A percentile compares a stretch with the other conserved stretches of the same genome.
Evolutionary conservation across 1,140 invertebrate genomes (phyloP).

Genomic region (Eulimnadia texana): DNA sequence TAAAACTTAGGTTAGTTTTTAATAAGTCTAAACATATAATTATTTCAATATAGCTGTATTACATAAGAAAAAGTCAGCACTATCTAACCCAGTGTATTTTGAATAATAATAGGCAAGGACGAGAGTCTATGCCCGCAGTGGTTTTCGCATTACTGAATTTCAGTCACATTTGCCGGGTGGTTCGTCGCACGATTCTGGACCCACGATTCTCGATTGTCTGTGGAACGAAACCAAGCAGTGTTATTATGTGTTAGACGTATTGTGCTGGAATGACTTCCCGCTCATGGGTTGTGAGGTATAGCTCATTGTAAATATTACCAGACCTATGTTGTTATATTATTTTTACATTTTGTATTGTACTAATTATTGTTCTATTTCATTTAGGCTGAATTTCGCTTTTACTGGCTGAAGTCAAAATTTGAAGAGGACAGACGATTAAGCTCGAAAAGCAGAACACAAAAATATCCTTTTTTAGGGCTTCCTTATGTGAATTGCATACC

Average conservation of each 20-base stretch:
- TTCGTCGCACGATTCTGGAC: constrained; percentile 22
- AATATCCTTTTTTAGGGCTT: constrained; percentile 35
- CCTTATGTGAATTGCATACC: constrained; percentile 32
- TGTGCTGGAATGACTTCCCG: constrained; percentile 63
- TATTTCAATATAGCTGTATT: too few relatives aligned
- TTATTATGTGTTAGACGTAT: constrained; percentile 63
- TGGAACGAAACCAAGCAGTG: constrained; percentile 43
- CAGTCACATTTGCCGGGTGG: constrained; percentile 63
- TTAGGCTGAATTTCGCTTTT: constrained; percentile 58
- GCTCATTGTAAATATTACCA: constrained; percentile 15
- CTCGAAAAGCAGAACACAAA: constrained; percentile 32
- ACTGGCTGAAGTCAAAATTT: constrained; percentile 53
- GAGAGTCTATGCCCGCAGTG: constrained; percentile 51
- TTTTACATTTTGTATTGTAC: constrained; percentile 11
- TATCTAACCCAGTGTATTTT: constrained; percentile 9
- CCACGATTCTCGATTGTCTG: constrained; percentile 65
- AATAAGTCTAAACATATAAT: too few relatives aligned
- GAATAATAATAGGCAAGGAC: constrained; percentile 47
- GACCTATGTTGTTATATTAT: constrained; percentile 14
- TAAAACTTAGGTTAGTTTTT: constrained; percentile 26
- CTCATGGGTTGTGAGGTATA: constrained; percentile 64
- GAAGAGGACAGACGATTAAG: constrained; percentile 35
- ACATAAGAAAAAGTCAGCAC: background rate
- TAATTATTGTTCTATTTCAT: constrained; percentile 25
- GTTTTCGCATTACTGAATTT: constrained; percentile 41